Base-by-base conservation (phyloP, 2,797 vertebrate genomes). In the Phataginus tricuspis region DNA sequence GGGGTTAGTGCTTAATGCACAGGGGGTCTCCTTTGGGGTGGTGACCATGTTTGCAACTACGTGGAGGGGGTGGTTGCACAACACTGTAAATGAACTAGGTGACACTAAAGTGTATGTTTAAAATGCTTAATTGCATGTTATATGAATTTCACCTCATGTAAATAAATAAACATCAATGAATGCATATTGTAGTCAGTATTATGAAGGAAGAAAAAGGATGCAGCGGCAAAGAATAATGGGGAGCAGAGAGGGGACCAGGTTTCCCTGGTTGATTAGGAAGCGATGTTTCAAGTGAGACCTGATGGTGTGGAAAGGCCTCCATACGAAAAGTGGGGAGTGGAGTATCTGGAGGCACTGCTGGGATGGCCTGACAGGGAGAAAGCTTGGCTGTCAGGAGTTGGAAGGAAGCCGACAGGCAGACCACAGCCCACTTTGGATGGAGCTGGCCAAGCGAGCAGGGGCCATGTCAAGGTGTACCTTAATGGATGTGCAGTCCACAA, bases 401-500 rank as follows among this genome's bases (percentile, higher is more conserved):
- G 91, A 29, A 34, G 7, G 19, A 59, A 49, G 93, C 51, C 29
- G 45, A 14, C 19, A 2, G 5, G 15, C 4, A 63, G 34, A 23
- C 68, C 42, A n/a, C 25, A 59, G 78, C 37, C 45, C 27, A 4
- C 27, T 3, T 29, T 69, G 19, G 27, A 19, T 4, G 31, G 5
- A 15, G 5, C 66, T 23, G 11, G 16, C 0, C 2, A 74, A 23
- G 42, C 10, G 2, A 10, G 11, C 7, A 1, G 57, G 23, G 29
- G 7, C 42, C 45, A 10, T n/a, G 61, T 16, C 79, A 66, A 51
- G 80, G 61, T 4, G 31, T 8, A 61, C 19, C 78, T 39, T 63
- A 19, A 1, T 12, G 37, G 57, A 14, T 23, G 31, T 31, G 12
- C 4, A 45, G 31, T 45, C 31, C 66, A 59, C 7, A 5, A 14